Conservation (phyloP, 2,888 invertebrate species). For the Perdita meconis region DNA sequence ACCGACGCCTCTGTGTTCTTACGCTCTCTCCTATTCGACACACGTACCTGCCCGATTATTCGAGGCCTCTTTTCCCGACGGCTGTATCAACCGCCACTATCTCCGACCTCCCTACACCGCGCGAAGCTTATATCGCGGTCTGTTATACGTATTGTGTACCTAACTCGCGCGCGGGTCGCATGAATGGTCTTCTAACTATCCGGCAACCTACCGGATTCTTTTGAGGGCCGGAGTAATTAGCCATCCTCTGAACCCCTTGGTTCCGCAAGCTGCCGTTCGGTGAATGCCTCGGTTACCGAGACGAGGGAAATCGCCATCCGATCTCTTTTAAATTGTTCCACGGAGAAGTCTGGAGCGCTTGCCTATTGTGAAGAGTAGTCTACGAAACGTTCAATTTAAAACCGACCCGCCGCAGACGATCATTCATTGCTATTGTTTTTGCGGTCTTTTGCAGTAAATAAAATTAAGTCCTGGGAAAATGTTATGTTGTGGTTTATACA, state of each 20-base stretch:
- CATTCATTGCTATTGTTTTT: too few relatives aligned
- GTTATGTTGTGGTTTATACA: too few relatives aligned
- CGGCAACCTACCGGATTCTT: constrained; percentile 28
- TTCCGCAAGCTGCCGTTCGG: neutral
- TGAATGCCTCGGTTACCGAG: neutral
- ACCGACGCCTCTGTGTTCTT: constrained; percentile 1
- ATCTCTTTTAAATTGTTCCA: neutral
- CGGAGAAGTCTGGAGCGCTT: too few relatives aligned
- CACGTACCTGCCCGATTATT: constrained; percentile 47
- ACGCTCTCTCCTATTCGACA: constrained; percentile 7
- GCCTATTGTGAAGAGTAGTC: too few relatives aligned
- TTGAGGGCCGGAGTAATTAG: constrained; percentile 38
- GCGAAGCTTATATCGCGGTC: neutral
- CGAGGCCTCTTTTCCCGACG: constrained; percentile 7
- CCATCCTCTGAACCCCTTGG: neutral
- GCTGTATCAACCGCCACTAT: constrained; percentile 37
- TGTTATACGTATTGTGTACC: constrained; percentile 30
- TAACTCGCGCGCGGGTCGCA: constrained; percentile 10
- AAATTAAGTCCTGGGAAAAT: too few relatives aligned
- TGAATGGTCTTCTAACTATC: constrained; percentile 43
- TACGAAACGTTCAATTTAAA: too few relatives aligned
- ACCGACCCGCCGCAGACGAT: too few relatives aligned
- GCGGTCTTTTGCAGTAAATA: too few relatives aligned
- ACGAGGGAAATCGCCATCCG: constrained; percentile 1
- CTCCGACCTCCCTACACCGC: constrained; percentile 1